Evolutionary conservation across 1,140 invertebrate species (phyloP), one percentile per base, ranked within the genome.

Genomic region (Halictus rubicundus): DNA sequence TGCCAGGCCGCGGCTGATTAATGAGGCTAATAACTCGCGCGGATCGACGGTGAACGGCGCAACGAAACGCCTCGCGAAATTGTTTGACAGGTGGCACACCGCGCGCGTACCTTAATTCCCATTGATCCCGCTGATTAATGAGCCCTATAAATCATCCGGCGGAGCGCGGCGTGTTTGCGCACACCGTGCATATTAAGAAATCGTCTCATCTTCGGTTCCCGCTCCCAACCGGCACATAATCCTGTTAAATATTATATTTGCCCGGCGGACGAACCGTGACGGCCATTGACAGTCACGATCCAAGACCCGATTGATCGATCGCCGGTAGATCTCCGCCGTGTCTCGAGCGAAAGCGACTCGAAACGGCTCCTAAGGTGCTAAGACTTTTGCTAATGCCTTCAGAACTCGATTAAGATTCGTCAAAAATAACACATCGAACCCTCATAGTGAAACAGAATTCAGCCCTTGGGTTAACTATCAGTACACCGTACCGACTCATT

Each of bases 21-120:
- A 85, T 81, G 82, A 42, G 65, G 46, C 73, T 75, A 84, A 84
- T 85, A 84, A 77, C 73, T 84, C 83, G 78, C 59, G 39, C 16
- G 39, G 65, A 46, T 46, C 70, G 27, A 32, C 63, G 61, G 16
- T 57, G 37, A 37, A 60, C 39, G 68, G 25, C 52, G 70, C 39
- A n/a, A 66, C 61, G 49, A 66, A 60, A 79, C 54, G 54, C 19
- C 66, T 74, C 63, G 63, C 61, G 78, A 74, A 79, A 79, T 79
- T 60, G 71, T 74, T 79, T 74, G 78, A 79, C 78, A 74, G 69
- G 46, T 64, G 76, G 68, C 60, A 52, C 27, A 39, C 68, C 61
- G 69, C 61, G 66, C 66, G 75, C 10, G 60, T 68, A 14, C 54
- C 78, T 74, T 79, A 73, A 74, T 74, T 74, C 71, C 23, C 78